A percentile compares a stretch with the other conserved stretches of the same genome.
These are phyloP conservation scores for Numenius arquata DNA, from an alignment of 2,113 vertebrate species.

Conservation along the genomic window DNA sequence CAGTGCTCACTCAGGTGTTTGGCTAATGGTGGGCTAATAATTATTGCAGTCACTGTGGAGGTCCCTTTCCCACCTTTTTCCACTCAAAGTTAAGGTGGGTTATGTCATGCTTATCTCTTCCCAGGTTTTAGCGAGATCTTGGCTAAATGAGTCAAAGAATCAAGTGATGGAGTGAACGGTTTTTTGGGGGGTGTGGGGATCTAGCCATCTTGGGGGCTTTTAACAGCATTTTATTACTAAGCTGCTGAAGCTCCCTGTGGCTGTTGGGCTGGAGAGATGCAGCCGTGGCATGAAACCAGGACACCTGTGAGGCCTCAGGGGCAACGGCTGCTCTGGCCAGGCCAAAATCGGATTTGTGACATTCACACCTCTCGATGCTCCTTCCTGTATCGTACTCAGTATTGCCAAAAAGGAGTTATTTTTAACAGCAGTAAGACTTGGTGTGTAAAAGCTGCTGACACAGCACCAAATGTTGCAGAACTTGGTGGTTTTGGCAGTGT, in stretches of 20 bases:
- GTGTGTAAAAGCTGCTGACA: neutral
- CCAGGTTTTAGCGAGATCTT: neutral
- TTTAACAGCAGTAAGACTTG: neutral
- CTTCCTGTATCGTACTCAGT: neutral
- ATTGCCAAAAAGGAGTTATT: neutral
- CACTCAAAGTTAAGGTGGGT: neutral
- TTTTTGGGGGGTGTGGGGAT: neutral
- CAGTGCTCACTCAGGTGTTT: neutral
- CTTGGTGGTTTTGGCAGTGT: neutral
- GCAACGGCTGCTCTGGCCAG: neutral
- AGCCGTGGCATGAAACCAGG: neutral
- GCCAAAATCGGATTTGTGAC: neutral
- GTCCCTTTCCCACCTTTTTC: neutral
- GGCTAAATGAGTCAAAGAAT: neutral
- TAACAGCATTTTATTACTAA: rapidly evolving
- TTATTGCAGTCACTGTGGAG: neutral
- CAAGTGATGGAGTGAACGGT: neutral
- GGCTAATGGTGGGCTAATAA: neutral
- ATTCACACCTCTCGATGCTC: neutral
- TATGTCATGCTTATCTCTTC: rapidly evolving
- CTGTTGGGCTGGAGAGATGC: neutral
- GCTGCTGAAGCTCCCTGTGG: neutral
- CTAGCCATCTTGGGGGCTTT: neutral
- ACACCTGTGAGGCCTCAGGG: neutral
- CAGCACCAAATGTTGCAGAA: neutral